Base-by-base conservation (phyloP, 2,888 invertebrate species). In the Drosophila acutilabella region DNA sequence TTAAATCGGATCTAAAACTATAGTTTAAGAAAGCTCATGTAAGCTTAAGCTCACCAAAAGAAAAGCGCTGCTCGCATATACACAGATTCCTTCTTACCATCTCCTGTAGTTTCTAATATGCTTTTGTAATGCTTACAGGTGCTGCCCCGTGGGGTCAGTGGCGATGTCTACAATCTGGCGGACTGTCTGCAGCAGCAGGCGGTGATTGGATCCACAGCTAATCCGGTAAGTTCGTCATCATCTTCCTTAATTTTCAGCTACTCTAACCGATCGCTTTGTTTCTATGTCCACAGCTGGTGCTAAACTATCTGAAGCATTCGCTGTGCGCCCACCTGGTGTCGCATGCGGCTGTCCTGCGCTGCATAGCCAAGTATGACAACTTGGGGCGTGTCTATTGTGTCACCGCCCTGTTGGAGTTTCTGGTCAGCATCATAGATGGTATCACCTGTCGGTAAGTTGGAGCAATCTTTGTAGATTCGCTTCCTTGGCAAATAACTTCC, bases 161-260 rank as follows among this genome's bases (percentile, higher is more conserved):
- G 97, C n/a, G 97, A 97, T 93, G 95, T 97, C n/a, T 97, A 97
- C 91, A 97, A 97, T 93, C 93, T 98, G 81, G 97, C 98, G 45
- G 98, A 98, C 91, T 97, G 98, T 90, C 96, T 99, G 80, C 93
- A 98, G 20, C 97, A 98, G 90, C 98, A 98, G 93, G 98, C 98
- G 0, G 94, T 98, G 84, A 97, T 98, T 41, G 98, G 98, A 30
- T 96, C 97, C 30, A 97, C 97, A 26, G 98, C 98, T 0, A 98
- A 98, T 93, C 90, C 91, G 61, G 92, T 92, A 69, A 76, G 82
- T 33, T 0, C 2, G 6, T 0, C 2, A 2, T 30, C 8, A 1
- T 7, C 7, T 30, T 7, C 7, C 6, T 30, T 30, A 30, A 8
- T 2, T 8, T 0, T 30, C 30, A 8, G 8, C 30, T 4, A 0